Conservation (phyloP, 2,113 vertebrate genomes). For the Brachyistius frenatus region DNA sequence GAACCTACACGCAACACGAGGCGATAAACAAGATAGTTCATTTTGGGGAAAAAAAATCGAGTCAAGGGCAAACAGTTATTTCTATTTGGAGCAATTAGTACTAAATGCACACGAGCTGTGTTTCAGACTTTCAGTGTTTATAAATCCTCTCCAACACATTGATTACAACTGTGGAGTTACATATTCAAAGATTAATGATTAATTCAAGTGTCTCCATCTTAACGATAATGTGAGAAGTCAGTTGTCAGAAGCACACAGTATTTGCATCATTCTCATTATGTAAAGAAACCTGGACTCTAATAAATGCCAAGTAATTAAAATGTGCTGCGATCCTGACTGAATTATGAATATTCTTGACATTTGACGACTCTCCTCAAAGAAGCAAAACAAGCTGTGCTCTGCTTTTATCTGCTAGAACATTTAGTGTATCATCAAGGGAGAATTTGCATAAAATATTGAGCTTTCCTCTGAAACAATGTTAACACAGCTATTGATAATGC, state of each 20-base stretch:
- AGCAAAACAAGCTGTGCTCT: slow-evolving; percentile 35
- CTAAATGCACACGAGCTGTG: not conserved
- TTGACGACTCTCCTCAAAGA: slow-evolving; percentile 29
- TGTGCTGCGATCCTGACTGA: slow-evolving; percentile 44
- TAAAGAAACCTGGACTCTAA: slow-evolving; percentile 37
- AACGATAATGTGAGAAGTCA: not conserved
- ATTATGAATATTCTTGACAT: slow-evolving; percentile 59
- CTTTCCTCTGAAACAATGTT: not conserved
- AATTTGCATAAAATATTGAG: slow-evolving; percentile 5
- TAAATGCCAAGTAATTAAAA: slow-evolving; percentile 60
- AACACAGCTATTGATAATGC: not conserved
- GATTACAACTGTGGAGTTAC: not conserved
- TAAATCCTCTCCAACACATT: not conserved
- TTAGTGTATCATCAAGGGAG: slow-evolving; percentile 24
- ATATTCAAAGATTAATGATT: not conserved
- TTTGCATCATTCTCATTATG: slow-evolving; percentile 18
- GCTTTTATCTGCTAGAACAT: slow-evolving; percentile 43
- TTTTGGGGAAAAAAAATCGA: slow-evolving; percentile 7
- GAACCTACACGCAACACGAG: not conserved
- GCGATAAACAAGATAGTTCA: slow-evolving; percentile 17
- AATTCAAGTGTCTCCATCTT: not conserved
- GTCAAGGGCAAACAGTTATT: not conserved
- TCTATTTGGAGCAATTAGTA: not conserved
- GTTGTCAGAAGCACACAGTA: not conserved
- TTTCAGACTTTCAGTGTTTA: not conserved